Base-by-base conservation (phyloP, 2,797 vertebrate genomes). In the Sebastes hubbsi region DNA sequence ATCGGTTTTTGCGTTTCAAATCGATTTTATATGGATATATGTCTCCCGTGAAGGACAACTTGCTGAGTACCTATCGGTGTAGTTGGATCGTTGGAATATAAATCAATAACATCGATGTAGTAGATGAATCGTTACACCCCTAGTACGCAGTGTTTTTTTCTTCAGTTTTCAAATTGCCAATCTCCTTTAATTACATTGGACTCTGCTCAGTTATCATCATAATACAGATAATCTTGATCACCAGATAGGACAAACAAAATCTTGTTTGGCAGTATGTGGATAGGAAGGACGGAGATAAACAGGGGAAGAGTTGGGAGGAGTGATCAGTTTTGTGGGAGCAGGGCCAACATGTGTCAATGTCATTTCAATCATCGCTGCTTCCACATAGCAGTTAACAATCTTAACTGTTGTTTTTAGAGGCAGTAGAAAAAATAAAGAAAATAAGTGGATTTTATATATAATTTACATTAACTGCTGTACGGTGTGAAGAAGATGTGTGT, bases 141-240 rank as follows among this genome's bases (percentile, higher is more conserved):
- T 38, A 38, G 27, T 10, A 29, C 22, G 22, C 27, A 68, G 7
- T 29, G 10, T 3, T n/a, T 34, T 61, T 32, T 1, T 22, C 29
- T 2, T 24, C 16, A 8, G 25, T 60, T 74, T 65, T 78, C 16
- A 61, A 54, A 61, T 54, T 62, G 67, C 42, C 25, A 29, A 70
- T 75, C 27, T 75, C n/a, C 20, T 62, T 70, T 60, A 25, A 64
- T 76, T 72, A 67, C n/a, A 64, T 6, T 63, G 34, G 22, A 68
- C 69, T 67, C 8, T 1, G 5, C 46, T 72, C 64, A 55, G 42
- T 81, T 85, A 74, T 81, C 71, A 60, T 73, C 46, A 56, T 75
- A 66, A 81, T 67, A 55, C 60, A 81, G 69, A 72, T 12, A 71
- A 52, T 80, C 24, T 67, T 55, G 16, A n/a, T 78, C 58, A 72